A percentile compares a stretch with the other conserved stretches of the same genome.
Conservation (phyloP, 2,113 vertebrate species). For the Urocitellus parryii region DNA sequence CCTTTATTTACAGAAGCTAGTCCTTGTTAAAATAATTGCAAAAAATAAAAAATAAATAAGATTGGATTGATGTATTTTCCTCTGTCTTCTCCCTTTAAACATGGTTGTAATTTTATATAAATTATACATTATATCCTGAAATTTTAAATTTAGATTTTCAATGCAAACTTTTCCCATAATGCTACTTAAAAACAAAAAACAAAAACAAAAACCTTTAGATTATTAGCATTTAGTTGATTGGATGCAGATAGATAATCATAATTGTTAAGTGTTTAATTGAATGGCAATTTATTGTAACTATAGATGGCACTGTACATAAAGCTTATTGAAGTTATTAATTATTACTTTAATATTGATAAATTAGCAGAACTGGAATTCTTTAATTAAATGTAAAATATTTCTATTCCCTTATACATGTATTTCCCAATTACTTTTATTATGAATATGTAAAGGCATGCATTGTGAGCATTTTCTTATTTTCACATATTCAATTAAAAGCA, state of each 20-base stretch:
- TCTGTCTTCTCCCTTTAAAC: neutral
- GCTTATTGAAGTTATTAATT: neutral
- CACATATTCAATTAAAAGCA: neutral
- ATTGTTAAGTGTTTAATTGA: neutral
- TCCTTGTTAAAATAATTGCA: neutral
- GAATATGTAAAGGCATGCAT: neutral
- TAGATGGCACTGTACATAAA: neutral
- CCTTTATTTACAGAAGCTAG: neutral
- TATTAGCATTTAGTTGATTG: neutral
- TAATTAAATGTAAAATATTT: slow-evolving; percentile 15
- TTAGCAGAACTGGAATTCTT: neutral
- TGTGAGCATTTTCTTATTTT: neutral
- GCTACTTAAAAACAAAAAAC: neutral
- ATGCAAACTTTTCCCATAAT: neutral
- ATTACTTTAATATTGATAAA: slow-evolving; percentile 8
- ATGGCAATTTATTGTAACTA: neutral
- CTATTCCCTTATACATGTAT: neutral
- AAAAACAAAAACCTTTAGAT: neutral
- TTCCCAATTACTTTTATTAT: neutral
- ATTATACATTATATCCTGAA: neutral
- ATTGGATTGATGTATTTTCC: neutral
- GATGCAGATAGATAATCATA: neutral
- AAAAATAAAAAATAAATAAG: slow-evolving; percentile 17
- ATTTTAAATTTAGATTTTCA: neutral
- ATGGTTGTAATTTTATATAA: neutral